phyloP scores from a whole-genome alignment of 2,888 invertebrate species.

The Chorisops tibialis region DNA sequence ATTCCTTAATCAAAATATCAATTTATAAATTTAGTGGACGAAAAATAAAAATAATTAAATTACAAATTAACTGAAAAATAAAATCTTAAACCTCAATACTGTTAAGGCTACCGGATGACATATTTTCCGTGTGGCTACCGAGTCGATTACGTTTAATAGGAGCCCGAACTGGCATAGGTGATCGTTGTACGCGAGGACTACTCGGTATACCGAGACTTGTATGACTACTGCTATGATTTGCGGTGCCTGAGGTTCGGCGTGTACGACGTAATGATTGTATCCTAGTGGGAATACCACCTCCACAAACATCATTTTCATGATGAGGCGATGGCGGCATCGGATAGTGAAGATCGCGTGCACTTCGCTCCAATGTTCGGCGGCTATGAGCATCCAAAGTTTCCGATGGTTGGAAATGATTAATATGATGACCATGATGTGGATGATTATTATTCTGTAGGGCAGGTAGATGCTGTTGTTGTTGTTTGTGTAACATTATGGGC shows the following conservation, averaged over 20 bases:
- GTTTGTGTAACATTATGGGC: constrained; percentile 42
- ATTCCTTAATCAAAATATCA: too few relatives aligned
- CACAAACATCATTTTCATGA: not conserved
- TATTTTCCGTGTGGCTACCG: constrained; percentile 52
- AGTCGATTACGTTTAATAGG: constrained; percentile 49
- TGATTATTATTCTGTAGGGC: constrained; percentile 8
- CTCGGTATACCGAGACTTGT: constrained; percentile 43
- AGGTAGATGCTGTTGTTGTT: constrained; percentile 3
- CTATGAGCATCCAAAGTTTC: constrained; percentile 44
- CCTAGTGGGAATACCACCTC: constrained; percentile 36
- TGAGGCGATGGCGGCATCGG: constrained; percentile 14
- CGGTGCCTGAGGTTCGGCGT: constrained; percentile 44
- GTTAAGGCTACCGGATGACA: constrained; percentile 52
- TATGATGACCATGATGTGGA: constrained; percentile 24
- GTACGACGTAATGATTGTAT: constrained; percentile 49
- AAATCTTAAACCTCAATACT: constrained; percentile 49
- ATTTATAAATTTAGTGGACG: too few relatives aligned
- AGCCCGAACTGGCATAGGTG: constrained; percentile 49
- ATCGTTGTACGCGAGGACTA: constrained; percentile 50
- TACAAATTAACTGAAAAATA: too few relatives aligned
- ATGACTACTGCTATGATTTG: constrained; percentile 39
- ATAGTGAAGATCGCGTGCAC: constrained; percentile 44
- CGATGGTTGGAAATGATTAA: constrained; percentile 35
- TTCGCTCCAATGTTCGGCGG: constrained; percentile 47
- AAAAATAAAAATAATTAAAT: too few relatives aligned